These are phyloP conservation scores for Siphlonurus alternatus DNA, from an alignment of 2,888 invertebrate genomes.

Conservation along the genomic window DNA sequence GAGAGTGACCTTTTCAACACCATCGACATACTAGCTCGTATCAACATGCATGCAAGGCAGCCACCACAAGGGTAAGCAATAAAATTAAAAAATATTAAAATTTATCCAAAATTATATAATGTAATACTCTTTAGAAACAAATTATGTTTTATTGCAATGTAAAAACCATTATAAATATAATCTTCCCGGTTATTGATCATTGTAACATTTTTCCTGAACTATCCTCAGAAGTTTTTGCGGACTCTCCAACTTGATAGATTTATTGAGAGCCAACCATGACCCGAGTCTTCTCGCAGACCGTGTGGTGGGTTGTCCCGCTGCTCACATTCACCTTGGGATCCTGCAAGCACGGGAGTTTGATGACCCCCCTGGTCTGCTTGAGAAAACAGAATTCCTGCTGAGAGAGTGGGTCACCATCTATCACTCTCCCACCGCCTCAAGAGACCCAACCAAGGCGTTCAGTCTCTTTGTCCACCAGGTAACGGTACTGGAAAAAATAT, in stretches of 20 bases:
- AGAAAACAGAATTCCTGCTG: conserved; percentile 85
- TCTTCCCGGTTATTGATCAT: no score
- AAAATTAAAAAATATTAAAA: no score
- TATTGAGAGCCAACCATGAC: conserved; percentile 57
- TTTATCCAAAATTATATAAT: no score
- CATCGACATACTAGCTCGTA: conserved; percentile 63
- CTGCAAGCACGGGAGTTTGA: conserved; percentile 71
- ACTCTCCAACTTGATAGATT: conserved; percentile 61
- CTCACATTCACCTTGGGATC: conserved; percentile 87
- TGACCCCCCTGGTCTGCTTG: conserved; percentile 85
- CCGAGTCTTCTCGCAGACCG: conserved; percentile 59
- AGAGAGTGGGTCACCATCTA: conserved; percentile 93
- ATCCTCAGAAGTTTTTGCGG: no score
- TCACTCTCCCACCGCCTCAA: conserved; percentile 61
- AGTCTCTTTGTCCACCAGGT: conserved; percentile 75
- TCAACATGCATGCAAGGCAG: conserved; percentile 55
- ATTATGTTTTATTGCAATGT: no score
- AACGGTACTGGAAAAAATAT: no score
- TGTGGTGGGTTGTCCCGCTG: conserved; percentile 59
- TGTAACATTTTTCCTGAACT: no score
- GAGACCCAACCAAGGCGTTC: conserved; percentile 81
- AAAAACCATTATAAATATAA: no score
- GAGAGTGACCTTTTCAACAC: conserved; percentile 78
- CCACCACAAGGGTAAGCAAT: no score
- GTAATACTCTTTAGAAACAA: no score